phyloP scores from a whole-genome alignment of 1,140 invertebrate genomes.

The Listronotus oregonensis region DNA sequence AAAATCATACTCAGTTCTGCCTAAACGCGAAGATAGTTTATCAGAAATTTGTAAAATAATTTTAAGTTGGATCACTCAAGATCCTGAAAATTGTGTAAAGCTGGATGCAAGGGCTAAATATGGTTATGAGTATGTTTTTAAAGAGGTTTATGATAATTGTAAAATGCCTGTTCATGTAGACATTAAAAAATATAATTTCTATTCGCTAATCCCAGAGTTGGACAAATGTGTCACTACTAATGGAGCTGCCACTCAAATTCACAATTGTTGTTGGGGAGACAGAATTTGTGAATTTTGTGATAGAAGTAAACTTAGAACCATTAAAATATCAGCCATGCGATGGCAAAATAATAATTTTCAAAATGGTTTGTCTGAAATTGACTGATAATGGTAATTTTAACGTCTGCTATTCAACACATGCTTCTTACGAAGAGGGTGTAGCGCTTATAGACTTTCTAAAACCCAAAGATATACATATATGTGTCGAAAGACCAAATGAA shows the following conservation, averaged over 20 bases:
- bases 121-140: slow-evolving; percentile 67
- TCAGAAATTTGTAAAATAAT: slow-evolving; percentile 58
- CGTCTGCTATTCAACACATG: slow-evolving; percentile 69
- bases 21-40: slow-evolving; percentile 63
- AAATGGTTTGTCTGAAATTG: slow-evolving; percentile 44
- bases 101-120: slow-evolving; percentile 62
- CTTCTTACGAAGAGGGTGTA: slow-evolving; percentile 63
- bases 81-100: slow-evolving; percentile 58
- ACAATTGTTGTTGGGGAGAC: slow-evolving; percentile 45
- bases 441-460: slow-evolving; percentile 62
- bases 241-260: slow-evolving; percentile 54
- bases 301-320: slow-evolving; percentile 49
- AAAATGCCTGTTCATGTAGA: slow-evolving; percentile 62
- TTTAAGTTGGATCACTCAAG: slow-evolving; percentile 60
- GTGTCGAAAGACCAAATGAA: slow-evolving; percentile 54
- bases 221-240: slow-evolving; percentile 55
- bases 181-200: slow-evolving; percentile 49
- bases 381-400: slow-evolving; percentile 51
- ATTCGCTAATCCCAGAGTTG: slow-evolving; percentile 56
- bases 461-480: slow-evolving; percentile 60
- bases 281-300: slow-evolving; percentile 43
- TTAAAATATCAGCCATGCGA: slow-evolving; percentile 60
- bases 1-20: slow-evolving; percentile 60
- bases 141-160: slow-evolving; percentile 60
- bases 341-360: slow-evolving; percentile 57